Conservation (phyloP, 1,140 invertebrate genomes). For the Anoplolepis gracilipes region DNA sequence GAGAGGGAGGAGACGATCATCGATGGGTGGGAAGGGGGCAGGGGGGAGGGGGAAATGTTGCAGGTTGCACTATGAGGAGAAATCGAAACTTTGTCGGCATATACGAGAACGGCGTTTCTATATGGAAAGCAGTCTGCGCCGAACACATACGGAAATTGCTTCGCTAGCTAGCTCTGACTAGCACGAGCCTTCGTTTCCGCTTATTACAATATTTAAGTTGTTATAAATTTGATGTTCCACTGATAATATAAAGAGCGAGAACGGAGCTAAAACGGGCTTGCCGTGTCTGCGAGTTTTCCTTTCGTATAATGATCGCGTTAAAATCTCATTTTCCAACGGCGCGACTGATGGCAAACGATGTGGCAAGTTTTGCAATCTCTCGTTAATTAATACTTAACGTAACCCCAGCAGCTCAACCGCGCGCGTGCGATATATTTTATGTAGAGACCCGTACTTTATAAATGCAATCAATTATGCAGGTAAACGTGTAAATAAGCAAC, state of each 20-base stretch:
- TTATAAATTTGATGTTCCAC: constrained; percentile 47
- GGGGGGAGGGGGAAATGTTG: neutral
- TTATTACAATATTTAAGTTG: constrained; percentile 62
- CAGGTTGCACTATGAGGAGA: constrained; percentile 27
- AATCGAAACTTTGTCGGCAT: constrained; percentile 50
- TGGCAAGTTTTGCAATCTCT: neutral
- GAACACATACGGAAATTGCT: constrained; percentile 55
- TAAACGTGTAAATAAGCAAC: constrained; percentile 15
- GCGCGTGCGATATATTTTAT: neutral
- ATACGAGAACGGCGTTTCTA: constrained; percentile 36
- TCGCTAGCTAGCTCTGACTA: constrained; percentile 25
- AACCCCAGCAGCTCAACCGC: neutral
- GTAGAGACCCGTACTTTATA: neutral
- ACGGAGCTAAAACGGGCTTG: neutral
- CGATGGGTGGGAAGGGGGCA: neutral
- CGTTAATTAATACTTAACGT: constrained; percentile 44
- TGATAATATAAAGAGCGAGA: neutral
- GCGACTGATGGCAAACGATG: neutral
- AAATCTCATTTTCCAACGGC: constrained; percentile 20
- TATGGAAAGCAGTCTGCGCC: constrained; percentile 52
- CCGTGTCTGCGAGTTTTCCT: constrained; percentile 2
- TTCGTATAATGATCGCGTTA: constrained; percentile 43
- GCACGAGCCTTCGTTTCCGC: constrained; percentile 14
- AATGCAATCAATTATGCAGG: neutral
- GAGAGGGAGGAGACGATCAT: neutral